Conservation (phyloP, 2,797 vertebrate genomes). For the Gallirallus australis region DNA sequence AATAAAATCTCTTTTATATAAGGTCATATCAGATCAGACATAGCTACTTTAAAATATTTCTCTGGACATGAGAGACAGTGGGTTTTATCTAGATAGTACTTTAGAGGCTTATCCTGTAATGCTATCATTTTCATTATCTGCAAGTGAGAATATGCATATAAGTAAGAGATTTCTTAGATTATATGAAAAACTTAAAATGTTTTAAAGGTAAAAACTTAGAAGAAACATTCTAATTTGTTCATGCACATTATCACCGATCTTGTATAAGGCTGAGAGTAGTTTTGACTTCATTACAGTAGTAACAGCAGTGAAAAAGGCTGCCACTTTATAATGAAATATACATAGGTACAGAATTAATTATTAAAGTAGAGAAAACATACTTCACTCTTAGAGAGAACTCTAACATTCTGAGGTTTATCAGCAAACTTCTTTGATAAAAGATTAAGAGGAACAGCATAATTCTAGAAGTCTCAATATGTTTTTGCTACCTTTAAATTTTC, state of each 20-base stretch:
- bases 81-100: not conserved
- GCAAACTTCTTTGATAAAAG: not conserved
- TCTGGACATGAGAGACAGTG: not conserved
- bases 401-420: not conserved
- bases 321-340: conserved; percentile 29
- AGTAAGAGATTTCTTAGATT: not conserved
- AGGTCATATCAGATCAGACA: not conserved
- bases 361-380: conserved; percentile 20
- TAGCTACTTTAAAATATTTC: not conserved
- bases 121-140: not conserved
- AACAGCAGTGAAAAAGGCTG: conserved; percentile 13
- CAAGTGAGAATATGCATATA: not conserved
- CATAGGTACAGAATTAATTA: conserved; percentile 34
- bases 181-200: not conserved
- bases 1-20: not conserved
- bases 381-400: not conserved
- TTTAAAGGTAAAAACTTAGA: not conserved
- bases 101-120: not conserved
- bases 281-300: not conserved
- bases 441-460: not conserved
- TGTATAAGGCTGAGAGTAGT: not conserved
- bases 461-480: not conserved
- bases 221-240: not conserved
- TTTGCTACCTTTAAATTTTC: not conserved
- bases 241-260: not conserved